A percentile compares a stretch with the other conserved stretches of the same genome.
Evolutionary conservation across 1,140 invertebrate genomes (phyloP).

Genomic region (Cephus cinctus): DNA sequence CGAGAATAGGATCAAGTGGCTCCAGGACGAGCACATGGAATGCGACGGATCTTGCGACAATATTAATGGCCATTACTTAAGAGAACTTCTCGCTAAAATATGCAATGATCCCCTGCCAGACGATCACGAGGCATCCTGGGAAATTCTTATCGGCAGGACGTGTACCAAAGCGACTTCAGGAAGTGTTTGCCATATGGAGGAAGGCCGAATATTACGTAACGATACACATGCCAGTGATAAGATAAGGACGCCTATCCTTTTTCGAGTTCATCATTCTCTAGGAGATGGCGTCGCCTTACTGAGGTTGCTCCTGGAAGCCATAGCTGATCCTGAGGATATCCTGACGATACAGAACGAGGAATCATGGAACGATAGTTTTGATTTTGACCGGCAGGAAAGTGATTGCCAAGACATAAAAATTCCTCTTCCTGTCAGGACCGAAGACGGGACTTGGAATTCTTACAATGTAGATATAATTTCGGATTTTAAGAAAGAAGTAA

Average conservation of each 20-base stretch:
- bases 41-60: slow-evolving; percentile 28
- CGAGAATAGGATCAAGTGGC: slow-evolving; percentile 41
- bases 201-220: slow-evolving; percentile 13
- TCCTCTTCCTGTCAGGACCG: too few relatives aligned
- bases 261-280: slow-evolving; percentile 57
- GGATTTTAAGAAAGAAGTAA: too few relatives aligned
- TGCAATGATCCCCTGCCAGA: slow-evolving; percentile 49
- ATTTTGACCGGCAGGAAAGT: too few relatives aligned
- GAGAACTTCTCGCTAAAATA: slow-evolving; percentile 42
- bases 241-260: slow-evolving; percentile 48
- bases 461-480: too few relatives aligned
- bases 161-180: slow-evolving; percentile 14
- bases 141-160: slow-evolving; percentile 53
- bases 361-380: neutral
- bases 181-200: slow-evolving; percentile 27
- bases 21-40: slow-evolving; percentile 34
- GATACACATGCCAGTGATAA: slow-evolving; percentile 4
- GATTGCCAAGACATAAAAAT: too few relatives aligned
- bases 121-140: slow-evolving; percentile 52
- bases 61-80: slow-evolving; percentile 33
- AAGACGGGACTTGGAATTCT: too few relatives aligned
- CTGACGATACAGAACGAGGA: neutral
- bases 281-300: slow-evolving; percentile 57
- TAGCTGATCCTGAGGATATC: slow-evolving; percentile 37
- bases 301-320: slow-evolving; percentile 49